Percentiles rank a stretch among this genome's conserved stretches.
phyloP scores from a whole-genome alignment of 2,888 invertebrate species.

The Ophonus ardosiacus region DNA sequence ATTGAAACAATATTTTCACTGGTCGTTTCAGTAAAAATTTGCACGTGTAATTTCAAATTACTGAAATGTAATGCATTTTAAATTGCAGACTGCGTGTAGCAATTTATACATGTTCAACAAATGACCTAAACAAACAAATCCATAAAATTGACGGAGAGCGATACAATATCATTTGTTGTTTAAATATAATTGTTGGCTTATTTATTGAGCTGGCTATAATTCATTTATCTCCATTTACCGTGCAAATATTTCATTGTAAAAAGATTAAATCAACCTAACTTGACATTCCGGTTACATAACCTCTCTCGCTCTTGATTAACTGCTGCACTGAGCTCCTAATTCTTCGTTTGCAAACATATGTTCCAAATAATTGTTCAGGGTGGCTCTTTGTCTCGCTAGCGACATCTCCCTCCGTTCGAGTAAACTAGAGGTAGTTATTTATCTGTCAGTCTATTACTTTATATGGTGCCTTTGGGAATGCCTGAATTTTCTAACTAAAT shows the following conservation, averaged over 20 bases:
- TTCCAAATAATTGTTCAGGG: slow-evolving; percentile 28
- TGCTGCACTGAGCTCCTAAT: not conserved
- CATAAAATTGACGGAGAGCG: not conserved
- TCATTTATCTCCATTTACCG: slow-evolving; percentile 1
- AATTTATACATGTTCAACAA: slow-evolving; percentile 16
- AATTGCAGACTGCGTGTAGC: not conserved
- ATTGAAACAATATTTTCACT: not conserved
- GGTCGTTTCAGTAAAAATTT: not conserved
- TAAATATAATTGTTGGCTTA: not conserved
- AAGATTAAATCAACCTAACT: slow-evolving; percentile 2
- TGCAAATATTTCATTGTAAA: slow-evolving; percentile 4
- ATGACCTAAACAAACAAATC: slow-evolving; percentile 10
- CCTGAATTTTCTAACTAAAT: slow-evolving; percentile 63
- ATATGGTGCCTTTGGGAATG: slow-evolving; percentile 56
- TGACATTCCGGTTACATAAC: slow-evolving; percentile 1
- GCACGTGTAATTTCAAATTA: not conserved
- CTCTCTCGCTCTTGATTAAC: slow-evolving; percentile 21
- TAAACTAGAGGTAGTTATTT: slow-evolving; percentile 42
- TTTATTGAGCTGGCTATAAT: not conserved
- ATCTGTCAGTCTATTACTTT: slow-evolving; percentile 61
- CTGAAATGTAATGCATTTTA: slow-evolving; percentile 1
- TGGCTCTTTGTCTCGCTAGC: not conserved
- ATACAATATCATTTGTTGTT: slow-evolving; percentile 14
- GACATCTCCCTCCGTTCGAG: slow-evolving; percentile 1
- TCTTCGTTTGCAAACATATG: slow-evolving; percentile 38